Conservation (phyloP, 2,797 vertebrate genomes). For the Cossypha niveicapilla region DNA sequence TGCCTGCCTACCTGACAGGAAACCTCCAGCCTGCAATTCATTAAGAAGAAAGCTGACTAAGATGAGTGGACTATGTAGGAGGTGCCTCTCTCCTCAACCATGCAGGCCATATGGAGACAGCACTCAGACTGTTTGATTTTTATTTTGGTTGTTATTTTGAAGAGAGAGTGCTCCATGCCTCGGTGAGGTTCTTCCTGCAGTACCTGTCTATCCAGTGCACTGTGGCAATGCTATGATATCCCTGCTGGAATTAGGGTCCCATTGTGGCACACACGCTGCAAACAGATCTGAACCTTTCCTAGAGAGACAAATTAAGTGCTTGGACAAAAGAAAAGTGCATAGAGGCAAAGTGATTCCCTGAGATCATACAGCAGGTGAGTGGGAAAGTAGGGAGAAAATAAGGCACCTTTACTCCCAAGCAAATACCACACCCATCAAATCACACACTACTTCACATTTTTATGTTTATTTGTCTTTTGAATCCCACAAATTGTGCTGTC, state of each 20-base stretch:
- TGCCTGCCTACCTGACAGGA: neutral
- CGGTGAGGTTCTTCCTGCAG: accelerated
- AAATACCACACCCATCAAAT: neutral
- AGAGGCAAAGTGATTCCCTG: neutral
- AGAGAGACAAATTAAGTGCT: neutral
- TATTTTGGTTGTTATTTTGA: neutral
- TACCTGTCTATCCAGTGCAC: neutral
- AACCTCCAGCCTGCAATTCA: neutral
- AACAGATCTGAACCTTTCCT: neutral
- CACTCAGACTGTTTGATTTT: neutral
- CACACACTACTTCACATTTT: neutral
- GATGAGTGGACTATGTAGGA: neutral
- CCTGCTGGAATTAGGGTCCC: neutral
- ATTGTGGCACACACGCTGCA: neutral
- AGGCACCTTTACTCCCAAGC: neutral
- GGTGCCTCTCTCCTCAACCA: neutral
- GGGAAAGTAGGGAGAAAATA: neutral
- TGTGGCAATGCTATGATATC: too few species aligned
- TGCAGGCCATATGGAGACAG: neutral
- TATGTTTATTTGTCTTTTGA: neutral
- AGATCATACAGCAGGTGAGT: neutral
- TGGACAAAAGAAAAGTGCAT: neutral
- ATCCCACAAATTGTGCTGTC: neutral
- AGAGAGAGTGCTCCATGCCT: neutral
- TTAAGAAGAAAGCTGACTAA: neutral